Evolutionary conservation across 2,113 vertebrate genomes (phyloP).

Genomic region (Sorex fumeus): DNA sequence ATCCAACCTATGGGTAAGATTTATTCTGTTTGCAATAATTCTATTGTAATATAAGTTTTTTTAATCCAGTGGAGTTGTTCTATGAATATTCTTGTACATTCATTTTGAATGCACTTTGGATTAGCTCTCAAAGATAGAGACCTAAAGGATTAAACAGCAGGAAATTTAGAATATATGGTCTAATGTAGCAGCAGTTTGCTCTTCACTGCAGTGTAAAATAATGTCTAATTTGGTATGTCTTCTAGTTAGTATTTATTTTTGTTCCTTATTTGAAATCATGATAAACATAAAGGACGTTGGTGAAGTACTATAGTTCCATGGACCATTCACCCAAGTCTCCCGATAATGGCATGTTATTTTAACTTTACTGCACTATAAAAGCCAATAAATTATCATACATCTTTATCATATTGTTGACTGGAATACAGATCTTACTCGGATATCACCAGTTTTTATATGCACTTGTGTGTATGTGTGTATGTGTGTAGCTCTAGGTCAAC

Average conservation of each 20-base stretch:
- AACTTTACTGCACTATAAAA: not conserved
- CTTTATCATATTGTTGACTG: not conserved
- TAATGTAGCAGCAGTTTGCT: not conserved
- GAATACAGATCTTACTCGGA: not conserved
- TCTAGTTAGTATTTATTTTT: not conserved
- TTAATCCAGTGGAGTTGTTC: not conserved
- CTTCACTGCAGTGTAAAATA: not conserved
- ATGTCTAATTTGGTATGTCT: constrained; percentile 14
- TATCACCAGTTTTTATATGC: constrained; percentile 14
- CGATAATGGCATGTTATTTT: not conserved
- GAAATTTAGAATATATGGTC: not conserved
- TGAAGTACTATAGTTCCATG: not conserved
- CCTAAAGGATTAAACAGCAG: not conserved
- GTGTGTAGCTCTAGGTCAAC: not conserved
- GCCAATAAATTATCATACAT: not conserved
- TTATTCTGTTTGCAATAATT: constrained; percentile 19
- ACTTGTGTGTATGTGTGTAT: not conserved
- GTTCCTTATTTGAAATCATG: constrained; percentile 36
- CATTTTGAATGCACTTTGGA: constrained; percentile 36
- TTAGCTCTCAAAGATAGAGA: not conserved
- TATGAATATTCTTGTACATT: constrained; percentile 4
- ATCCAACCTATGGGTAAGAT: not conserved
- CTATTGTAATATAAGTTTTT: constrained; percentile 22
- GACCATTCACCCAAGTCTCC: not conserved
- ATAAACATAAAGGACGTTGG: not conserved